Evolutionary conservation across 2,797 vertebrate genomes (phyloP).

Genomic region (Valencia hispanica): DNA sequence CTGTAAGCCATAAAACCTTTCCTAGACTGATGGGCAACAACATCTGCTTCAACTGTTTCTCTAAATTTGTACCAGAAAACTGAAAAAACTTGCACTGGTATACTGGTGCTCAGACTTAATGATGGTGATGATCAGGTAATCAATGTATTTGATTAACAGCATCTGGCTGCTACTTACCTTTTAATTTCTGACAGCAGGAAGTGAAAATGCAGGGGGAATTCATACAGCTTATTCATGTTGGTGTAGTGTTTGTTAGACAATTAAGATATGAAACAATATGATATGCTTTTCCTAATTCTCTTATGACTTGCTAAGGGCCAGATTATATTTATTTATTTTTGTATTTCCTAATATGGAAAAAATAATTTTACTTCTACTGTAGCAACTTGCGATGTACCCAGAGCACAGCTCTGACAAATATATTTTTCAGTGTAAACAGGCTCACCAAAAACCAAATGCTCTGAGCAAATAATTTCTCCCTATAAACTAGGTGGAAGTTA

Average conservation of each 20-base stretch:
- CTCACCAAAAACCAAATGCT: conserved; percentile 26
- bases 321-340: not conserved
- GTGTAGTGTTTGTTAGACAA: not conserved
- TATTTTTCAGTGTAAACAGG: conserved; percentile 10
- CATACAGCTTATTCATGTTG: not conserved
- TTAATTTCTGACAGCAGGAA: not conserved
- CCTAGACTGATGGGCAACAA: not conserved
- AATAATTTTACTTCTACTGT: not conserved
- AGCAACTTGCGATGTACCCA: not conserved
- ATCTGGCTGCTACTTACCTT: not conserved
- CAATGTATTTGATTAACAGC: not conserved
- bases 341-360: not conserved
- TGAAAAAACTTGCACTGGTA: not conserved
- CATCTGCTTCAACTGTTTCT: not conserved
- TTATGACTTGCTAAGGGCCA: not conserved
- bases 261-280: not conserved
- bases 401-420: not conserved
- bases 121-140: not conserved
- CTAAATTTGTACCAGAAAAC: not conserved
- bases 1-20: not conserved
- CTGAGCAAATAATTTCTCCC: conserved; percentile 35
- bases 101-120: not conserved
- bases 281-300: not conserved
- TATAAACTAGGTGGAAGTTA: conserved; percentile 33
- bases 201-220: not conserved